A percentile compares a stretch with the other conserved stretches of the same genome.
These are phyloP conservation scores for Serripes groenlandicus DNA, from an alignment of 2,888 invertebrate genomes.

Conservation along the genomic window DNA sequence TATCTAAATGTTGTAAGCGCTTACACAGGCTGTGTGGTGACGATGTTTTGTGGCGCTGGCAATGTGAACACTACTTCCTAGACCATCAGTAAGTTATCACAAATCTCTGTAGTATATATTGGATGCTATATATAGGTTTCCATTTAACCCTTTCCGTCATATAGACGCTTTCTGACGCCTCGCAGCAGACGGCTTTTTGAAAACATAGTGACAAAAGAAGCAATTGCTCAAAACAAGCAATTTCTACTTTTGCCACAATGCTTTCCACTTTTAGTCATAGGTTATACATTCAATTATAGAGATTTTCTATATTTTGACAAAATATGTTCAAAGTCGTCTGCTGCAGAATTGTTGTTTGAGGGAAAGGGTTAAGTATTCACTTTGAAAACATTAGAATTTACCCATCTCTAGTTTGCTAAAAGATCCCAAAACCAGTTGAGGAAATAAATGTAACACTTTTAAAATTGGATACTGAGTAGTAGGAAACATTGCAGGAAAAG, in stretches of 20 bases:
- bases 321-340: too few species aligned
- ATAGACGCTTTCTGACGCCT: neutral
- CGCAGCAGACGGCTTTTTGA: neutral
- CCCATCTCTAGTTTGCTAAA: neutral
- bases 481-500: neutral
- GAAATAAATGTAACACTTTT: neutral
- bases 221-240: neutral
- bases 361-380: too few species aligned
- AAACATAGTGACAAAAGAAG: neutral
- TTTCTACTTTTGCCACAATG: neutral
- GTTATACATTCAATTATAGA: too few species aligned
- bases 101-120: neutral
- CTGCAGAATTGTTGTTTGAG: too few species aligned
- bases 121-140: neutral
- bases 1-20: constrained; percentile 14
- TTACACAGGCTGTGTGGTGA: constrained; percentile 34
- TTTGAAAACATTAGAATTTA: neutral
- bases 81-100: constrained; percentile 35
- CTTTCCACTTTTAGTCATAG: neutral
- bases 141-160: neutral
- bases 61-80: constrained; percentile 55
- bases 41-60: constrained; percentile 62
- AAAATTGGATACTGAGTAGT: neutral
- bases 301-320: too few species aligned
- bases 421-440: neutral